Percentiles rank a stretch among this genome's conserved stretches.
Evolutionary conservation across 2,888 invertebrate species (phyloP).

Genomic region (Desoria tigrina): DNA sequence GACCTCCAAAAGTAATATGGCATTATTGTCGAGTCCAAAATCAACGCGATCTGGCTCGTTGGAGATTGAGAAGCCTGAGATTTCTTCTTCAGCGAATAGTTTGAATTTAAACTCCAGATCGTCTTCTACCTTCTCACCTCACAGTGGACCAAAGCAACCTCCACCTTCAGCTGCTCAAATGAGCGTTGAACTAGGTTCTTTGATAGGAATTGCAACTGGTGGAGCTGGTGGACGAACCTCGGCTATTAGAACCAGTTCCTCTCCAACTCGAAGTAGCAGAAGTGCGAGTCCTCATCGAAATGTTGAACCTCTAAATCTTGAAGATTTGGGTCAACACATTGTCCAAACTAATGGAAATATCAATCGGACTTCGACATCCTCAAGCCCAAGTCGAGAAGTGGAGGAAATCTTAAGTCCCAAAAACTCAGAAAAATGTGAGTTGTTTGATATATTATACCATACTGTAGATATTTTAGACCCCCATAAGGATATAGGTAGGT

Average conservation of each 20-base stretch:
- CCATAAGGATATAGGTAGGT: neutral
- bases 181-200: conserved; percentile 50
- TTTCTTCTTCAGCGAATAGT: neutral
- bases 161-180: conserved; percentile 43
- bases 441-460: neutral
- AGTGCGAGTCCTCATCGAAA: conserved; percentile 13
- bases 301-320: neutral
- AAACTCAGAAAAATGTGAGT: conserved; percentile 43
- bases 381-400: conserved; percentile 83
- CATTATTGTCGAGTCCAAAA: conserved; percentile 2
- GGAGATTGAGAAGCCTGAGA: conserved; percentile 12
- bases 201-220: conserved; percentile 45
- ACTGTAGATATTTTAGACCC: neutral
- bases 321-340: conserved; percentile 15
- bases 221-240: conserved; percentile 13
- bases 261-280: conserved; percentile 9
- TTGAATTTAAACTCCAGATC: neutral
- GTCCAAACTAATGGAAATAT: conserved; percentile 39
- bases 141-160: neutral
- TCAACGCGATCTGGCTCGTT: conserved; percentile 15
- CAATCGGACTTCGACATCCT: conserved; percentile 46
- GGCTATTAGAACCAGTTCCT: neutral
- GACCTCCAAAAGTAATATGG: conserved; percentile 10
- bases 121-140: neutral
- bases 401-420: conserved; percentile 74